Conservation (phyloP, 2,888 invertebrate genomes). For the Priocnemis perturbator region DNA sequence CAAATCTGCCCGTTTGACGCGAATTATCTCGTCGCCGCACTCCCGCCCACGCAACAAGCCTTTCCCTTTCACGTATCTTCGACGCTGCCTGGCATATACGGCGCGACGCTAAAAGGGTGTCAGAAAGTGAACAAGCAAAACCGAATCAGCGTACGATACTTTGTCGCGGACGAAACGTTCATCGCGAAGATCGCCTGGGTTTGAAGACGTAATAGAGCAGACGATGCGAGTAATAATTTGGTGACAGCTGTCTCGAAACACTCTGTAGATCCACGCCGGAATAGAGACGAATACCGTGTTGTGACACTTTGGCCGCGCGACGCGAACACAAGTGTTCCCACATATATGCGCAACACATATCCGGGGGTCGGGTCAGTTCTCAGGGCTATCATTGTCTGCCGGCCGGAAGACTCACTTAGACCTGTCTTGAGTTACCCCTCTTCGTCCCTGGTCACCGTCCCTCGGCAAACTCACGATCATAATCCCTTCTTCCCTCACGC, state of each 20-base stretch:
- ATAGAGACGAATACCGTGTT: constrained; percentile 64
- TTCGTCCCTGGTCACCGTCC: constrained; percentile 55
- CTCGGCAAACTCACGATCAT: constrained; percentile 57
- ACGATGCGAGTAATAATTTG: no score
- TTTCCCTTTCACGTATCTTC: no score
- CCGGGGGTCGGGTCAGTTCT: constrained; percentile 74
- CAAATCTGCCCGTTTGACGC: no score
- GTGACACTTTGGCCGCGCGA: constrained; percentile 60
- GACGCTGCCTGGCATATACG: no score
- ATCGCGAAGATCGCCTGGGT: no score
- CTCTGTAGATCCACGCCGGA: not conserved
- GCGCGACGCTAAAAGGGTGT: no score
- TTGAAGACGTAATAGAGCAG: no score
- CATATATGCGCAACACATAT: constrained; percentile 71
- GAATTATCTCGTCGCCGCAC: no score
- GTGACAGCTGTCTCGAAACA: constrained; percentile 12
- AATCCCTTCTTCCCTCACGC: constrained; percentile 52
- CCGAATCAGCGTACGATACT: no score
- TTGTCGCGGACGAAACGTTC: not conserved
- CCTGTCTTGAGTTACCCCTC: constrained; percentile 75
- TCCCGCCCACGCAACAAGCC: no score
- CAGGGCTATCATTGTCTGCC: constrained; percentile 75
- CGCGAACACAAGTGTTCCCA: constrained; percentile 57
- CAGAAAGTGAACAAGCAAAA: no score
- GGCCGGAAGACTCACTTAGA: constrained; percentile 76